These are phyloP conservation scores for Helicoverpa armigera DNA, from an alignment of 1,140 invertebrate species.

Conservation along the genomic window DNA sequence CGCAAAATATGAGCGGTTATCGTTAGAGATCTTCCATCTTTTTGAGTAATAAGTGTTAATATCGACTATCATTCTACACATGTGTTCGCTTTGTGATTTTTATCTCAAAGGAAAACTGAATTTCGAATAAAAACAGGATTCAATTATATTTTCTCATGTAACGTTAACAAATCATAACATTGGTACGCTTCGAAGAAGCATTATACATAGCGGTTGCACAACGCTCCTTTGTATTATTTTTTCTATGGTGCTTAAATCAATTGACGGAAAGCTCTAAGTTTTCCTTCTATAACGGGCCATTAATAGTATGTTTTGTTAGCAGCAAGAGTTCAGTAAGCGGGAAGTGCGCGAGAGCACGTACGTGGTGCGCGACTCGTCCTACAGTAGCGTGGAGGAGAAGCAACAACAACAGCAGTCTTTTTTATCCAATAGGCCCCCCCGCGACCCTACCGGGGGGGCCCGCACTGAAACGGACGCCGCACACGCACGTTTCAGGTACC, in stretches of 20 bases:
- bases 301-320: conserved; percentile 28
- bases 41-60: background rate
- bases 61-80: no score
- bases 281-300: no score
- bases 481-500: conserved; percentile 85
- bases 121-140: no score
- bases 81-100: no score
- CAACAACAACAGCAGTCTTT: conserved; percentile 82
- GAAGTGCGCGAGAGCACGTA: conserved; percentile 81
- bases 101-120: no score
- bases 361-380: conserved; percentile 82
- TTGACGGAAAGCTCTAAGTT: no score
- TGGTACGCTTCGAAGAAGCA: no score
- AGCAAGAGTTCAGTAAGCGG: conserved; percentile 79
- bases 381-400: conserved; percentile 81
- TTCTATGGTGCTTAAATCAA: no score
- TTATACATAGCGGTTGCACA: no score
- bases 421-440: conserved; percentile 87
- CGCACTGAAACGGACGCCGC: conserved; percentile 86
- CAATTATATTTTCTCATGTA: no score
- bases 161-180: no score
- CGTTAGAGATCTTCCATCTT: background rate
- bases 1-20: conserved; percentile 21
- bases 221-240: no score
- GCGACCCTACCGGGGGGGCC: conserved; percentile 85